Conservation (phyloP, 2,888 invertebrate species). For the Pardosa pseudoannulata region DNA sequence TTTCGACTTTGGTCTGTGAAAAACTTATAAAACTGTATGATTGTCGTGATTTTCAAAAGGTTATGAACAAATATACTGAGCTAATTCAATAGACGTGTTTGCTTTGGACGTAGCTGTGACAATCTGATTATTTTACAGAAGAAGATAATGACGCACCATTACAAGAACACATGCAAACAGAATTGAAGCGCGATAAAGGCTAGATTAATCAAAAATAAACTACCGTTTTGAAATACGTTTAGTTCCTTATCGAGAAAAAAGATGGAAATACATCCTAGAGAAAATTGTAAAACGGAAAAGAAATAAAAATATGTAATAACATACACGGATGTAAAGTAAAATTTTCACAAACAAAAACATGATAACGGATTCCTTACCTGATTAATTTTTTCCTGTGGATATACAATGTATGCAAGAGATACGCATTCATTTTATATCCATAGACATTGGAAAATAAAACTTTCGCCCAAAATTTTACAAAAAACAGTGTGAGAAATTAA, state of each 20-base stretch:
- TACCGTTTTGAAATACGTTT: not conserved
- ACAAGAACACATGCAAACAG: not conserved
- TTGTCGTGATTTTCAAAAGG: no score
- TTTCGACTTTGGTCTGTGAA: no score
- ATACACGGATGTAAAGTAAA: not conserved
- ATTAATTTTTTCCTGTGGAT: not conserved
- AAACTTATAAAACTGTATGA: no score
- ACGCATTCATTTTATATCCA: no score
- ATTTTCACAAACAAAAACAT: not conserved
- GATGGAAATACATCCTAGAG: not conserved
- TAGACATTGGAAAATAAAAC: no score
- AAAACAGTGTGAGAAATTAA: no score
- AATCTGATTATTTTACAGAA: not conserved
- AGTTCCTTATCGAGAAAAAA: not conserved
- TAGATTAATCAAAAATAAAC: not conserved
- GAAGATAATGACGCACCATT: not conserved
- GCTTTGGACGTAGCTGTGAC: not conserved
- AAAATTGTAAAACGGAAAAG: not conserved
- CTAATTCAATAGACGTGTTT: no score
- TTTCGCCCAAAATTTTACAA: no score
- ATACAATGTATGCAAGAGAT: no score
- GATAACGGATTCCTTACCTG: not conserved
- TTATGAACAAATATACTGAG: no score
- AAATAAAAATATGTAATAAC: not conserved
- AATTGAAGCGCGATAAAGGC: not conserved